Conservation (phyloP, 2,113 vertebrate genomes). For the Raja brachyura region DNA sequence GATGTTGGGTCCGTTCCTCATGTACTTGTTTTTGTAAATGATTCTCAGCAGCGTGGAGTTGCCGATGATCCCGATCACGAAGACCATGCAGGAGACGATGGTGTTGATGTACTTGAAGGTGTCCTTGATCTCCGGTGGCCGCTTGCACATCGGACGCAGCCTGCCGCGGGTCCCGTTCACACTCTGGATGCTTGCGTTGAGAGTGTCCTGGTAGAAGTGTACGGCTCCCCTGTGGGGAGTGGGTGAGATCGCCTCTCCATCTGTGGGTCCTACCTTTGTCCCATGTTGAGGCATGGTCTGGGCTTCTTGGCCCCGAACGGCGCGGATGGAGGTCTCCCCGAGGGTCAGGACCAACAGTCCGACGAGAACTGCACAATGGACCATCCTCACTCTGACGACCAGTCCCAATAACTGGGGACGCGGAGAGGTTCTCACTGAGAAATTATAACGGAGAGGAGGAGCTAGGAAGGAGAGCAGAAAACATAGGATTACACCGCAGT, state of each 20-base stretch:
- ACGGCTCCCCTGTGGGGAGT: not conserved
- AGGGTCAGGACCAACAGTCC: not conserved
- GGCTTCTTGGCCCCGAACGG: not conserved
- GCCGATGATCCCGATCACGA: constrained; percentile 76
- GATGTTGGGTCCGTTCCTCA: constrained; percentile 81
- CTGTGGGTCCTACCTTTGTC: not conserved
- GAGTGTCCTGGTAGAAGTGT: not conserved
- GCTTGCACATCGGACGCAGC: constrained; percentile 58
- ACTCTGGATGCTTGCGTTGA: not conserved
- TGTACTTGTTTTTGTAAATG: constrained; percentile 82
- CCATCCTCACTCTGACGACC: not conserved
- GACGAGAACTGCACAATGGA: not conserved
- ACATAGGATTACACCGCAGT: not conserved
- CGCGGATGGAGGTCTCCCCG: not conserved
- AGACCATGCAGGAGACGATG: constrained; percentile 70
- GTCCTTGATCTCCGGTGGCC: constrained; percentile 60
- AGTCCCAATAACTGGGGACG: not conserved
- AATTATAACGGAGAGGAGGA: not conserved
- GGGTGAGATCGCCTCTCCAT: not conserved
- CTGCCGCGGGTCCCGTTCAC: constrained; percentile 43
- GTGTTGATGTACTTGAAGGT: constrained; percentile 83
- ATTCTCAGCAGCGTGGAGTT: constrained; percentile 75
- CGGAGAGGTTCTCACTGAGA: not conserved
- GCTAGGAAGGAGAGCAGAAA: not conserved
- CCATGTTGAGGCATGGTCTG: not conserved